Evolutionary conservation across 2,888 invertebrate genomes (phyloP).

Genomic region (Camptogramma bilineatum): DNA sequence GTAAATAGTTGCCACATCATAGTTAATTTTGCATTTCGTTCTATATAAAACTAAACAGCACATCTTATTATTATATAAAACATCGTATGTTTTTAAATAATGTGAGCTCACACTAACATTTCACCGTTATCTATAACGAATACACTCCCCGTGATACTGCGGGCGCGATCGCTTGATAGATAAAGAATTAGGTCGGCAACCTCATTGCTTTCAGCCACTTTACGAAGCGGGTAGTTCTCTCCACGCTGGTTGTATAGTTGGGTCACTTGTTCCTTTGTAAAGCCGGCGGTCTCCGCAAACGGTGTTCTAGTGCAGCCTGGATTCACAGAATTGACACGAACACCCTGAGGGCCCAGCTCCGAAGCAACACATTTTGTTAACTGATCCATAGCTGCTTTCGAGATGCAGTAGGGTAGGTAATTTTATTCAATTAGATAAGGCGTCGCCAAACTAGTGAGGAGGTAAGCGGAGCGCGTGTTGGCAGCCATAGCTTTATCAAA

Average conservation of each 20-base stretch:
- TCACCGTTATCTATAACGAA: constrained; percentile 79
- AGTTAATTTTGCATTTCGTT: not conserved
- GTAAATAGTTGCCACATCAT: too few species aligned
- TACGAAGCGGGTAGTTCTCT: constrained; percentile 94
- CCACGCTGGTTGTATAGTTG: constrained; percentile 92
- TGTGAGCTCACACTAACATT: constrained; percentile 60
- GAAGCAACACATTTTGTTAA: constrained; percentile 95
- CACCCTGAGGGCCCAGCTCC: constrained; percentile 90
- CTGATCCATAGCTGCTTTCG: constrained; percentile 97
- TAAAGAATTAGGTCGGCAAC: constrained; percentile 95
- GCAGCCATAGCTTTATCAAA: constrained; percentile 93
- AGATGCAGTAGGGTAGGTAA: constrained; percentile 94
- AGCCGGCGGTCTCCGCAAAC: constrained; percentile 87
- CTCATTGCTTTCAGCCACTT: constrained; percentile 92
- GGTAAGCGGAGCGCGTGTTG: constrained; percentile 92
- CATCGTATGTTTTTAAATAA: constrained; percentile 12
- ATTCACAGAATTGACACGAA: constrained; percentile 95
- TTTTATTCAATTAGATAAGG: constrained; percentile 92
- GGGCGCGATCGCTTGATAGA: constrained; percentile 93
- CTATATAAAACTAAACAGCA: not conserved
- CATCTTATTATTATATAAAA: not conserved
- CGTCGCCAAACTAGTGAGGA: constrained; percentile 92
- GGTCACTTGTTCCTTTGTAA: constrained; percentile 84
- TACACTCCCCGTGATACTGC: constrained; percentile 94
- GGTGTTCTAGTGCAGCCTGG: constrained; percentile 96